Percentiles rank a stretch among this genome's conserved stretches.
Conservation (phyloP, 2,113 vertebrate species). For the Odocoileus virginianus region DNA sequence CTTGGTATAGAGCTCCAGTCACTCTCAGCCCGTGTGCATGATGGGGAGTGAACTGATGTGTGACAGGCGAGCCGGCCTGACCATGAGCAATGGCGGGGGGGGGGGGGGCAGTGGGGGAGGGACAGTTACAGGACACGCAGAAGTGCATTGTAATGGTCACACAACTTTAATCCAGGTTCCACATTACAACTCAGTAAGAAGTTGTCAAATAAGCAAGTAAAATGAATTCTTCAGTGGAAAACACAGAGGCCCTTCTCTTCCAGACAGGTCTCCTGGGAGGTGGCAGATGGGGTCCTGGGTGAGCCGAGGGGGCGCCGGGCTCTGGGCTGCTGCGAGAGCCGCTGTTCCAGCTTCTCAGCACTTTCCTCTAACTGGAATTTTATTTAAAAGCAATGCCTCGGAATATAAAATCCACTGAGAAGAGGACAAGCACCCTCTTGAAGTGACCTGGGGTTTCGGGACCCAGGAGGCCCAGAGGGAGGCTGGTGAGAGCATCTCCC, state of each 20-base stretch:
- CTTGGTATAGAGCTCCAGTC: not conserved
- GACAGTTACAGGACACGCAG: fast-evolving
- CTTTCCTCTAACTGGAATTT: not conserved
- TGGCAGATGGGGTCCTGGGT: not conserved
- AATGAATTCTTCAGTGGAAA: not conserved
- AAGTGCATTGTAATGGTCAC: not conserved
- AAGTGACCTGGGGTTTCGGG: not conserved
- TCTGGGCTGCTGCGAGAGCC: not conserved
- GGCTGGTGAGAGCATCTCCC: not conserved
- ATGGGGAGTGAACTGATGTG: not conserved
- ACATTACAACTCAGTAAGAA: not conserved
- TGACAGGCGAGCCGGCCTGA: not conserved
- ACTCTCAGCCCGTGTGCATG: not conserved
- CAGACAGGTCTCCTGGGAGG: not conserved
- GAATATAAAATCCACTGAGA: not conserved
- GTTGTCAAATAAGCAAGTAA: not conserved
- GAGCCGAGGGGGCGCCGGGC: not conserved
- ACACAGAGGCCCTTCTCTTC: not conserved
- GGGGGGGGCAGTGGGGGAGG: too few relatives aligned
- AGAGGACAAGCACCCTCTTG: not conserved
- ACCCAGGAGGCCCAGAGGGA: not conserved
- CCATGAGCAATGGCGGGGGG: not conserved
- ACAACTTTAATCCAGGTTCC: not conserved
- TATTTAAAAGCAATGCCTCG: not conserved
- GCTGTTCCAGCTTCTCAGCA: not conserved